These are phyloP conservation scores for Chondrosia reniformis DNA, from an alignment of 37 sponge, comb jelly and placozoan genomes.

Conservation along the genomic window DNA sequence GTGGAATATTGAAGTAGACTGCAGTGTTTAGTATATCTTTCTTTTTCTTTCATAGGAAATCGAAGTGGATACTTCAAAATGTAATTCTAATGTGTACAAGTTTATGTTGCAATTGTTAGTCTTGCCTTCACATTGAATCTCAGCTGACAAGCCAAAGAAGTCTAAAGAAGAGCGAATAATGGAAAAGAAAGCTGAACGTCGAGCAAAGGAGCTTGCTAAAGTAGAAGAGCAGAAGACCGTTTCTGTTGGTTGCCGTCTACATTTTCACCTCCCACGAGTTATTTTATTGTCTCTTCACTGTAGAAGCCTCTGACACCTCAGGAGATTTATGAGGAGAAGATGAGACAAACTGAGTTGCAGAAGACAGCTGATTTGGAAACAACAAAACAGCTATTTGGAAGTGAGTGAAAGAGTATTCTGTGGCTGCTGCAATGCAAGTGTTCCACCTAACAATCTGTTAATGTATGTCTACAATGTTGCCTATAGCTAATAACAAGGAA, in stretches of 20 bases:
- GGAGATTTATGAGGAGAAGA: conserved; percentile 35
- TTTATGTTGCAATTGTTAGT: background rate
- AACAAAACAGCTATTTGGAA: conserved; percentile 47
- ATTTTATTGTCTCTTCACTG: background rate
- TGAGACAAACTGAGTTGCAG: conserved; percentile 25
- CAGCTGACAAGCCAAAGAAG: conserved; percentile 29
- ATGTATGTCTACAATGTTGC: no score
- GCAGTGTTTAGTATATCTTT: no score
- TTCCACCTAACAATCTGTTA: no score
- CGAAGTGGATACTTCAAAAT: no score
- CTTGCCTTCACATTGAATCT: background rate
- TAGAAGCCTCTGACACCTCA: conserved; percentile 17
- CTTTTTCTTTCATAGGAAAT: no score
- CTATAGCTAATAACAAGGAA: background rate
- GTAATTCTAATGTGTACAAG: no score
- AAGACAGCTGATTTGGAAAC: conserved; percentile 36
- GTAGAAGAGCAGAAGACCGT: background rate
- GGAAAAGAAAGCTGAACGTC: conserved; percentile 58
- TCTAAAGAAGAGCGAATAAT: conserved; percentile 46
- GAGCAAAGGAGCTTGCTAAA: conserved; percentile 20
- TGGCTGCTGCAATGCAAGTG: background rate
- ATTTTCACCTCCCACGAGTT: background rate
- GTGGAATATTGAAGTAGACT: no score
- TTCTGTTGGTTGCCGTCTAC: conserved; percentile 1
- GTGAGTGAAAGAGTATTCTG: conserved; percentile 3